Evolutionary conservation across 1,140 invertebrate species (phyloP).

Genomic region (Daktulosphaira vitifoliae): DNA sequence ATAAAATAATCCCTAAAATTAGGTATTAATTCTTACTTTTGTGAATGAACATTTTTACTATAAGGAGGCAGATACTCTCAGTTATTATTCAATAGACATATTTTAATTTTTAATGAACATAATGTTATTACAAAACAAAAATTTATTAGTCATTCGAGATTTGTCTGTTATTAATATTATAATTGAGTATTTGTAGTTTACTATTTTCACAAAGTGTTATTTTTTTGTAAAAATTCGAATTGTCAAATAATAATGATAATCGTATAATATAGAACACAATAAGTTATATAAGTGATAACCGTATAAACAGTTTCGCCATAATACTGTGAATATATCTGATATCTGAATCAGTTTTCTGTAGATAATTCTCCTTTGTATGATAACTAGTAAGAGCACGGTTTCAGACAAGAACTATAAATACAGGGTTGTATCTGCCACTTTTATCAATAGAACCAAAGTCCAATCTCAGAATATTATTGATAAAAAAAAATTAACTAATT

Average conservation of each 20-base stretch:
- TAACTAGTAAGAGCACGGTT: neutral
- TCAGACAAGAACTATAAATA: too few species aligned
- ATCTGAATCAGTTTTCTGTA: neutral
- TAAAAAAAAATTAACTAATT: slow-evolving; percentile 1
- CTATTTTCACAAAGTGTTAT: too few species aligned
- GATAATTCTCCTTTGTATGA: neutral
- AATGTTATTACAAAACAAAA: neutral
- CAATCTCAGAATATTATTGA: slow-evolving; percentile 7
- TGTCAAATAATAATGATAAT: too few species aligned
- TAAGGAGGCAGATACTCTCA: neutral
- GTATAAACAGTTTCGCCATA: slow-evolving; percentile 1
- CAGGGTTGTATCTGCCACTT: too few species aligned
- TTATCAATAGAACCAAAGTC: neutral
- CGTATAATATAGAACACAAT: too few species aligned
- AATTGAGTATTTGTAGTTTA: too few species aligned
- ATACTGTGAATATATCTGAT: slow-evolving; percentile 3
- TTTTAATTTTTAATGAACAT: neutral
- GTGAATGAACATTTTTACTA: neutral
- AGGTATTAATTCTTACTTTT: neutral
- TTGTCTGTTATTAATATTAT: too few species aligned
- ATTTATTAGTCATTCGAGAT: too few species aligned
- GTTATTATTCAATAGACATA: neutral
- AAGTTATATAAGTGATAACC: neutral
- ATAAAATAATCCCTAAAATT: neutral
- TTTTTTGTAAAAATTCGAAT: too few species aligned